Conservation (phyloP, 2,113 vertebrate genomes). For the Falcunculus frontatus region DNA sequence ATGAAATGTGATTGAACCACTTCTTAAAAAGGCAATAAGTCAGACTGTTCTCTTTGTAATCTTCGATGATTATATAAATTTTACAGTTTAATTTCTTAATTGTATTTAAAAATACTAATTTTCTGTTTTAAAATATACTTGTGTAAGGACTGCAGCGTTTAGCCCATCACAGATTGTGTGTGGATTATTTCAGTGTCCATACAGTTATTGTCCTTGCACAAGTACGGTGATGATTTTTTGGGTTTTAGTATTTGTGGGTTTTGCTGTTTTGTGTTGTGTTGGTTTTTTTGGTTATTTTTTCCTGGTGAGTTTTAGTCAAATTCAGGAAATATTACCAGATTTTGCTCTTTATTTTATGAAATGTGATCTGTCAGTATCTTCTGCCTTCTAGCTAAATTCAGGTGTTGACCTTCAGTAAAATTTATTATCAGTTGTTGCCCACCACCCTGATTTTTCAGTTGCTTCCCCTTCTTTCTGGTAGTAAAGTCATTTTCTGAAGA, state of each 20-base stretch:
- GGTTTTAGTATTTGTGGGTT: background rate
- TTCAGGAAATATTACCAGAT: background rate
- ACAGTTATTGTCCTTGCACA: background rate
- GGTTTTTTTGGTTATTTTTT: background rate
- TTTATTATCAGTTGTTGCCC: background rate
- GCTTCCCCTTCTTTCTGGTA: background rate
- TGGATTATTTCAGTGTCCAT: background rate
- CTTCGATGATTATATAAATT: background rate
- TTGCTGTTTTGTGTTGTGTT: background rate
- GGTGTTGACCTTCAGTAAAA: background rate
- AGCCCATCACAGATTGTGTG: background rate
- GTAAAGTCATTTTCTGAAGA: background rate
- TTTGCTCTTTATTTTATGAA: background rate
- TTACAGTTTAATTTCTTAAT: background rate
- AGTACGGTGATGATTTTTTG: accelerated
- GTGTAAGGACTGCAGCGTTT: background rate
- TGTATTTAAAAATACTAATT: background rate
- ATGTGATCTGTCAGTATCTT: background rate
- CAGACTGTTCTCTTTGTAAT: conserved; percentile 24
- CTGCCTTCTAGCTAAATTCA: background rate
- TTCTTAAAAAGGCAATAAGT: background rate
- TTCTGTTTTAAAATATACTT: background rate
- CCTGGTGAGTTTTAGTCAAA: background rate
- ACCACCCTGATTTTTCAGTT: background rate
- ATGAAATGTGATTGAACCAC: background rate